These are phyloP conservation scores for Mastomys coucha DNA, from an alignment of 2,113 vertebrate genomes.

Conservation along the genomic window DNA sequence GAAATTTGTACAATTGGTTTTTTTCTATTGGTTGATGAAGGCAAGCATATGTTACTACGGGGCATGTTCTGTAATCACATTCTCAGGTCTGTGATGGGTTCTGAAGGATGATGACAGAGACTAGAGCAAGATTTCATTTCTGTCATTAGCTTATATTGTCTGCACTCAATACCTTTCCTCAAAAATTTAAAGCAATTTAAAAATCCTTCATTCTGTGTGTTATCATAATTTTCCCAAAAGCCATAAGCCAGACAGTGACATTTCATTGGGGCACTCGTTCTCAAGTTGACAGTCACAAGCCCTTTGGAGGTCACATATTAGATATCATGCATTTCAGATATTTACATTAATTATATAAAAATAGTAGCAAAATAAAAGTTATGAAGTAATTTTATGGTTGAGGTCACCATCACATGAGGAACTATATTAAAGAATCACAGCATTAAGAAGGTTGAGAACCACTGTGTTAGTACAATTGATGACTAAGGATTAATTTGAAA, in stretches of 20 bases:
- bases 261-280: neutral
- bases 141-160: neutral
- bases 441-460: neutral
- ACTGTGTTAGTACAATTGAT: neutral
- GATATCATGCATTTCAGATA: neutral
- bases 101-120: neutral
- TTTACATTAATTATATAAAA: neutral
- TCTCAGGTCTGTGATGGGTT: neutral
- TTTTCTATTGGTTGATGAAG: neutral
- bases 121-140: neutral
- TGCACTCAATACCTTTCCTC: neutral
- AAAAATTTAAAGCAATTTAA: slow-evolving; percentile 11
- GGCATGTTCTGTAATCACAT: neutral
- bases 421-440: neutral
- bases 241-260: neutral
- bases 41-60: neutral
- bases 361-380: neutral
- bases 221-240: neutral
- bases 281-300: neutral
- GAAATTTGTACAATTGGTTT: neutral
- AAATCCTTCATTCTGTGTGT: neutral
- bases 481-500: neutral
- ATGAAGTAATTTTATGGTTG: neutral
- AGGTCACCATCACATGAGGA: neutral
- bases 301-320: neutral